Evolutionary conservation across 2,888 invertebrate species (phyloP), one percentile per base, ranked within the genome.

Genomic region (Rhimphoctona megacephalus): DNA sequence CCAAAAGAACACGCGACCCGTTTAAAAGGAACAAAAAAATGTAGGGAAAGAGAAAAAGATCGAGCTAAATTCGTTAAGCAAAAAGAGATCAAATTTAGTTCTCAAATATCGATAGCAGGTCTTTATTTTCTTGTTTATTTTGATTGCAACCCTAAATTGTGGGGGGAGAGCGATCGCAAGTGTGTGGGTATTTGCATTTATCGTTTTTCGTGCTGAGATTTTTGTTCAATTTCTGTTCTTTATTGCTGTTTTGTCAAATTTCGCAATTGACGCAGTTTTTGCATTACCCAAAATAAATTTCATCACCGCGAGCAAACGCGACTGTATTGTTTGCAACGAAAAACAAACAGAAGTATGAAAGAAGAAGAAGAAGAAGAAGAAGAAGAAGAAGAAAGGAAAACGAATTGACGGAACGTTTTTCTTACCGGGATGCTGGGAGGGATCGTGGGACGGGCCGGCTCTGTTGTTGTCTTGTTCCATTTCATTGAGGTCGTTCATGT

Each of bases 401-500:
- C n/a, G n/a, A n/a, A n/a, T n/a, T n/a, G n/a, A n/a, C 7, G 22
- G 22, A 52, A 39, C 36, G 30, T 33, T 57, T 67, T 4, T 96
- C 95, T 94, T 93, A 97, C 96, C 96, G 91, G 93, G 92, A 96
- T 96, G 96, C 95, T 96, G 96, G 92, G 96, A 96, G 88, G 95
- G 94, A 82, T 94, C 95, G 86, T 94, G 94, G 77, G 95, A 95
- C 91, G 97, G 97, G 94, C 97, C 97, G 91, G 97, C 96, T 93
- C 95, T 95, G 88, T 95, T 94, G 93, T 96, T 96, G 90, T 97
- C 96, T 94, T 96, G 96, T 94, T 96, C 97, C 94, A 97, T 96
- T 92, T 97, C 96, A 87, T 96, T 95, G 90, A 96, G 95, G 92
- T 96, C 96, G 92, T 94, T 95, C 94, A 95, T 94, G 88, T 98